A percentile compares a stretch with the other conserved stretches of the same genome.
Evolutionary conservation across 2,113 vertebrate genomes (phyloP).

Genomic region (Mugil cephalus): DNA sequence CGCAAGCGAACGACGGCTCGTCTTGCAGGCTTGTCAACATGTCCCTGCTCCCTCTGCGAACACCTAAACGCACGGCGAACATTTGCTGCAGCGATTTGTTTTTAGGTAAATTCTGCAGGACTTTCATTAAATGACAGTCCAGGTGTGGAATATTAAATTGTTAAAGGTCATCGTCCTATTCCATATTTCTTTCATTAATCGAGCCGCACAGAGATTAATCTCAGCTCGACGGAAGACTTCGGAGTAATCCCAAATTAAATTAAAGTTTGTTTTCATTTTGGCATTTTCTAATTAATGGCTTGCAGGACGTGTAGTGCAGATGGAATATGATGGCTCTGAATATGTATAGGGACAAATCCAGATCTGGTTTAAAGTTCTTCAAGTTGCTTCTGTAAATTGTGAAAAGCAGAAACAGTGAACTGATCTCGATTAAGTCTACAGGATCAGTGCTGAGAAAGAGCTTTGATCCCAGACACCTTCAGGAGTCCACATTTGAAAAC

Average conservation of each 20-base stretch:
- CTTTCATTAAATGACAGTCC: not conserved
- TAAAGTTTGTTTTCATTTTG: not conserved
- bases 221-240: not conserved
- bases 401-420: not conserved
- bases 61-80: constrained; percentile 3
- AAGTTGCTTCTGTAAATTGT: too few relatives aligned
- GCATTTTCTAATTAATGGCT: not conserved
- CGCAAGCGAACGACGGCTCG: constrained; percentile 52
- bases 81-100: too few relatives aligned
- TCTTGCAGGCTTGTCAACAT: constrained; percentile 62
- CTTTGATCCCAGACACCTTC: constrained; percentile 19
- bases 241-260: not conserved
- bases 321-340: not conserved
- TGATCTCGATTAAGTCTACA: not conserved
- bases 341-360: not conserved
- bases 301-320: not conserved
- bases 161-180: not conserved
- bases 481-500: constrained; percentile 25
- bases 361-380: too few relatives aligned
- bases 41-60: constrained; percentile 35
- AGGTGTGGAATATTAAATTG: constrained; percentile 23
- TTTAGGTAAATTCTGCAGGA: not conserved
- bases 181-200: constrained; percentile 5
- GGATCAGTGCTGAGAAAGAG: constrained; percentile 2
- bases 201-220: not conserved